Base-by-base conservation (phyloP, 1,140 invertebrate species). In the Brachionus manjavacas region DNA sequence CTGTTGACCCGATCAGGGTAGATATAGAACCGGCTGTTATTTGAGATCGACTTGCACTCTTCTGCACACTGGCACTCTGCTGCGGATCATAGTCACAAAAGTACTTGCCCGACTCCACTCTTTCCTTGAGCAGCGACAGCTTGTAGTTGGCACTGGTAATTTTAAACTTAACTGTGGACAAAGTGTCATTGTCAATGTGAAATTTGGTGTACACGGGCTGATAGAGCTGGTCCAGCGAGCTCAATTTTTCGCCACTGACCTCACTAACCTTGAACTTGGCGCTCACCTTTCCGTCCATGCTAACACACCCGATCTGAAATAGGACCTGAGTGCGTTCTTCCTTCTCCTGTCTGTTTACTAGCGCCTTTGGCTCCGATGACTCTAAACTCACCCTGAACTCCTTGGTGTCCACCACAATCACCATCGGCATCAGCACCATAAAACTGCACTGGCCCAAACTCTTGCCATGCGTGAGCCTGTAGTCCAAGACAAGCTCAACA, bases 151-250 rank as follows among this genome's bases (percentile, higher is more conserved):
- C 12, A 23, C 52, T 64, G 4, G 12, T 39, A 23, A 81, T 81
- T 12, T 9, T 46, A n/a, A 68, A 60, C 60, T 81, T 60, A 31
- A 68, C 52, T 43, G 23, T 60, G 3, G 79, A 81, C 52, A 81
- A 43, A 14, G 79, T 81, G 9, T 81, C 79, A 25, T 81, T 81
- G 52, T 81, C 79, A 35, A 81, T 81, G 39, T 81, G 79, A 81
- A 81, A 81, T 28, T 81, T 81, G 4, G 64, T 25, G 52, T 81
- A 81, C 25, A 81, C 79, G 7, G 79, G 79, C 41, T 81, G 79
- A 39, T 64, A 81, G 1, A 81, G 41, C 14, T 81, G 49, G 20
- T 81, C 52, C 14, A 76, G 41, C 41, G 16, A 25, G 20, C 3
- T 23, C 7, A 64, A 23, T n/a, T 81, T 81, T 3, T 20, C 11